phyloP scores from a whole-genome alignment of 2,888 invertebrate genomes.

The Gibbula magus region DNA sequence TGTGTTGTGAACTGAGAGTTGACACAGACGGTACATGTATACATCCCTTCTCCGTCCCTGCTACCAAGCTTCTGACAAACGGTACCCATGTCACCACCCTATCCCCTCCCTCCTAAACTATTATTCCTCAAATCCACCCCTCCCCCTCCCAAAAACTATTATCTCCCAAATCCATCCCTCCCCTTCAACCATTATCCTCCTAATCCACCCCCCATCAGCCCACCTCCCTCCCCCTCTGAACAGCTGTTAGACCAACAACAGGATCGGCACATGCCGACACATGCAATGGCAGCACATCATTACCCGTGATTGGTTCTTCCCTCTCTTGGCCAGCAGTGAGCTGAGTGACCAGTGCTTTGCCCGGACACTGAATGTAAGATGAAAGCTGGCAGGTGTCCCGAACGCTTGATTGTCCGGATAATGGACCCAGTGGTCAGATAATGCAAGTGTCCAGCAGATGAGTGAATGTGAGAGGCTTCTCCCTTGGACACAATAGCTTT shows the following conservation, averaged over 20 bases:
- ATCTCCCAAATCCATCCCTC: too few relatives aligned
- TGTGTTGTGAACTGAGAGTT: too few relatives aligned
- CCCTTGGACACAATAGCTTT: neutral
- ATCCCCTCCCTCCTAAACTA: too few relatives aligned
- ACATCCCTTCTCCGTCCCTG: neutral
- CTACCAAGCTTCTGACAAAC: neutral
- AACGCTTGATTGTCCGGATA: neutral
- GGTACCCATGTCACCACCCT: too few relatives aligned
- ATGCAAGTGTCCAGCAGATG: conserved; percentile 12
- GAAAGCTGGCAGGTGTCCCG: neutral
- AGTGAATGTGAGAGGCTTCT: neutral
- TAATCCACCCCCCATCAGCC: neutral
- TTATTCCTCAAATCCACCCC: too few relatives aligned
- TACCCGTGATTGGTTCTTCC: neutral
- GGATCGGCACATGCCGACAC: neutral
- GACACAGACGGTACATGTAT: neutral
- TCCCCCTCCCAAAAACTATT: too few relatives aligned
- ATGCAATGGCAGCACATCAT: neutral
- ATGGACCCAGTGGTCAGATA: neutral
- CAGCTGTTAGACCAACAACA: conserved; percentile 1
- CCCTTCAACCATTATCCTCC: neutral
- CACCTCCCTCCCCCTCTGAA: neutral
- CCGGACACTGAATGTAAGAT: too few relatives aligned
- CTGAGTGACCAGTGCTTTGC: too few relatives aligned
- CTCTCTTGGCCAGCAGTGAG: too few relatives aligned